Percentiles rank a stretch among this genome's conserved stretches.
These are phyloP conservation scores for Rhinophrynus dorsalis DNA, from an alignment of 2,797 vertebrate genomes.

Conservation along the genomic window DNA sequence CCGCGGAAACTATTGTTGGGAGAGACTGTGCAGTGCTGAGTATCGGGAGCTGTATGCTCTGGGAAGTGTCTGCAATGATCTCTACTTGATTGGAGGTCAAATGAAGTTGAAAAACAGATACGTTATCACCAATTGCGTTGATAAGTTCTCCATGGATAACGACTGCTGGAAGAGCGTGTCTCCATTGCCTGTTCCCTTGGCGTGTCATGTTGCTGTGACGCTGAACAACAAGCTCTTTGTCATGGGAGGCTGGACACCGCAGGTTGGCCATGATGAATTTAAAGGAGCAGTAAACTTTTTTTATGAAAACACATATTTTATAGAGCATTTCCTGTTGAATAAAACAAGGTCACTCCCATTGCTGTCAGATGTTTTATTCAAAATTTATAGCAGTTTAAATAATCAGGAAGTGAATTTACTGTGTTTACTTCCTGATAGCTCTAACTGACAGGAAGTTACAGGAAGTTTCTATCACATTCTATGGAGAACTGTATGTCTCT, in stretches of 20 bases:
- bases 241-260: constrained; percentile 92
- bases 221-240: constrained; percentile 86
- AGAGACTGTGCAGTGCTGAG: constrained; percentile 81
- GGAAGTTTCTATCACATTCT: too few species aligned
- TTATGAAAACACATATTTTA: too few species aligned
- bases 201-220: constrained; percentile 80
- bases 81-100: constrained; percentile 91
- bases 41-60: constrained; percentile 90
- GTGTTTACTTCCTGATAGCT: too few species aligned
- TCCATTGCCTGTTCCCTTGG: constrained; percentile 85
- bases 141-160: constrained; percentile 82
- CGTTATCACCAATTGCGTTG: constrained; percentile 88
- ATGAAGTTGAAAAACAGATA: constrained; percentile 93
- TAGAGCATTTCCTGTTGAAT: too few species aligned
- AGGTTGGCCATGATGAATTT: constrained; percentile 70
- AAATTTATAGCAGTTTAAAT: too few species aligned
- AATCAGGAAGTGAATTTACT: too few species aligned
- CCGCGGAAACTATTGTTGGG: constrained; percentile 87
- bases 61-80: constrained; percentile 75
- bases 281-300: too few species aligned
- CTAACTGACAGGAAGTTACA: too few species aligned
- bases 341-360: too few species aligned
- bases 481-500: too few species aligned
- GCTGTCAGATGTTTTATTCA: too few species aligned
- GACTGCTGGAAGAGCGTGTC: constrained; percentile 85